Evolutionary conservation across 2,888 invertebrate genomes (phyloP), one percentile per base, ranked within the genome.

Genomic region (Rhimphoctona megacephalus): DNA sequence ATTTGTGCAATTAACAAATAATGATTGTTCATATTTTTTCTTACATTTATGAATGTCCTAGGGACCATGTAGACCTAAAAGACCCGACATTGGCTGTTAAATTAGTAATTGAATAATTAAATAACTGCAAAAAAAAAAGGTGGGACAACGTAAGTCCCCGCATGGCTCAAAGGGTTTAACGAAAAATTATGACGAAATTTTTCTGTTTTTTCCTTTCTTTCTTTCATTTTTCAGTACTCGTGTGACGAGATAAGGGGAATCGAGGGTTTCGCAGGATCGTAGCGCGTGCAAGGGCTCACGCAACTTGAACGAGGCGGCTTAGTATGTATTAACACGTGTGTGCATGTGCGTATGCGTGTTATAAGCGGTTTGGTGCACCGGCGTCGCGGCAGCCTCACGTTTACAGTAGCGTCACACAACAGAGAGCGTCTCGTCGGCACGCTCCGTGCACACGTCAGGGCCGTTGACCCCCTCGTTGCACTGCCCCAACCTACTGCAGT

Each of bases 391-490:
- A 72, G 80, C 39, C 49, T 78, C 67, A 22, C 57, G 81, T 57
- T 83, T 69, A 79, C 74, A 72, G 57, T 80, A 76, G 70, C 85
- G 81, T 81, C 77, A 83, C 78, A 61, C 61, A 61, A 69, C 67
- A 78, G 52, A 78, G 83, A 84, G 91, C 91, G 86, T 86, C 86
- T 92, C 91, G 92, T 90, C 92, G 92, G 91, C 92, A 93, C 91
- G 93, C 92, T 93, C 89, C 89, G 87, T 91, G 92, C 92, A 89
- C 92, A 90, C 92, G 92, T 91, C 92, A 91, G 92, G 92, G 93
- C 91, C 92, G 92, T 91, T 90, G 92, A 94, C 93, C 93, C 88
- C 91, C 86, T 86, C 88, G 85, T 76, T 88, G 79, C 86, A 74
- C 64, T 57, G 83, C 80, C 69, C 80, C 64, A 54, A 30, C 80